Evolutionary conservation across 2,888 invertebrate genomes (phyloP).

Genomic region (Norana najaformis): DNA sequence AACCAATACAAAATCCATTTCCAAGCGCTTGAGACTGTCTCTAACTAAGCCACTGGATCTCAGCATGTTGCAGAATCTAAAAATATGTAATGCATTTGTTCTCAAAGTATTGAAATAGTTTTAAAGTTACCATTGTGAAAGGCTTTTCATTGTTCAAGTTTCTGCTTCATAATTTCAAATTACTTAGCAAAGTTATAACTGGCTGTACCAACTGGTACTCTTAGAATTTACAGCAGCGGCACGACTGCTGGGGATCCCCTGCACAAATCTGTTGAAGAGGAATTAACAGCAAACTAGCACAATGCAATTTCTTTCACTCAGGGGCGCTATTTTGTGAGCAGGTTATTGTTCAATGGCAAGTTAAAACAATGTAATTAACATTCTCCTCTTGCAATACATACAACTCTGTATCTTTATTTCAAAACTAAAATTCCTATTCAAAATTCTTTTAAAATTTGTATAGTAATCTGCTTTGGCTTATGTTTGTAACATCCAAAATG

Average conservation of each 20-base stretch:
- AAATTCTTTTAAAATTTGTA: too few species aligned
- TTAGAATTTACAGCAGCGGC: neutral
- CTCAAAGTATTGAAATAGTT: neutral
- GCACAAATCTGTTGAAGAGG: neutral
- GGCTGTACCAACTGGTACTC: neutral
- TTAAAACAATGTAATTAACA: neutral
- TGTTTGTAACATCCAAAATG: too few species aligned
- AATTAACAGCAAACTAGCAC: conserved; percentile 2
- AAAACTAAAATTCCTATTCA: too few species aligned
- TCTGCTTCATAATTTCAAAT: neutral
- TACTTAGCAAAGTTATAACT: neutral
- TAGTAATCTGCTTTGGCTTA: too few species aligned
- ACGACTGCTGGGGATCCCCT: neutral
- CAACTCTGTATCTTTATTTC: neutral
- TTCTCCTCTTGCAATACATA: neutral
- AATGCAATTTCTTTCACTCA: neutral
- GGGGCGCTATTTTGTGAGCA: neutral
- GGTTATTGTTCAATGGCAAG: neutral
- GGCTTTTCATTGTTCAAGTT: neutral
- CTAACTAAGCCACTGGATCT: too few species aligned
- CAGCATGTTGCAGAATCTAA: too few species aligned
- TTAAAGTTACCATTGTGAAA: neutral
- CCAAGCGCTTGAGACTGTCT: neutral
- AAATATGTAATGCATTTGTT: neutral
- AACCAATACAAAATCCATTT: neutral